Conservation (phyloP, 1,140 invertebrate genomes). For the Contarinia nasturtii region DNA sequence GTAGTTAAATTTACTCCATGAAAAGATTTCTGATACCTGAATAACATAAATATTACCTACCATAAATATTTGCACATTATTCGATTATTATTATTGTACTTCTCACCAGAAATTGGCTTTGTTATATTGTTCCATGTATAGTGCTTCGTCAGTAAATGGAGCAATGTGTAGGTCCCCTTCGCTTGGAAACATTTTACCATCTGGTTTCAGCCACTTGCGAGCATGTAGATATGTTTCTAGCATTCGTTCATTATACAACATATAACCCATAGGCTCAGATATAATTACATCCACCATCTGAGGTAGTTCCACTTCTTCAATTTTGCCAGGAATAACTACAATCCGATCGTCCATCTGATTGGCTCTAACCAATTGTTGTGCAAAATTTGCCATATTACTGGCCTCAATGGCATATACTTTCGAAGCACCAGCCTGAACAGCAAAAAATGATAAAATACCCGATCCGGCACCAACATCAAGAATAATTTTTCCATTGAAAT, state of each 20-base stretch:
- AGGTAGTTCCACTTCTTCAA: slow-evolving; percentile 92
- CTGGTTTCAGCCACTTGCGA: slow-evolving; percentile 90
- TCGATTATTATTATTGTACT: neutral
- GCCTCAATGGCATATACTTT: slow-evolving; percentile 98
- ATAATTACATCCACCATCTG: slow-evolving; percentile 95
- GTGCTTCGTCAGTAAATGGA: slow-evolving; percentile 94
- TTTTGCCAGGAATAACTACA: slow-evolving; percentile 89
- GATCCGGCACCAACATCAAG: slow-evolving; percentile 94
- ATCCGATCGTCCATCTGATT: slow-evolving; percentile 80
- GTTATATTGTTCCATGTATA: slow-evolving; percentile 96
- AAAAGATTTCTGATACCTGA: slow-evolving; percentile 84
- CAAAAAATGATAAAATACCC: slow-evolving; percentile 97
- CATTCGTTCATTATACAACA: slow-evolving; percentile 99
- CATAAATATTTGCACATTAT: too few relatives aligned
- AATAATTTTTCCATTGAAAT: slow-evolving; percentile 82
- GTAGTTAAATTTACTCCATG: slow-evolving; percentile 92
- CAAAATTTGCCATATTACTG: slow-evolving; percentile 94
- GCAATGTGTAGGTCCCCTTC: slow-evolving; percentile 92
- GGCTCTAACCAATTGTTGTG: slow-evolving; percentile 73
- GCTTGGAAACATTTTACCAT: slow-evolving; percentile 91
- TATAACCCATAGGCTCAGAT: slow-evolving; percentile 99
- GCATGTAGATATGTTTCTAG: slow-evolving; percentile 96
- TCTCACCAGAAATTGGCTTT: slow-evolving; percentile 95
- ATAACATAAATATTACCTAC: too few relatives aligned
- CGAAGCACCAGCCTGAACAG: slow-evolving; percentile 88